A percentile compares a stretch with the other conserved stretches of the same genome.
These are phyloP conservation scores for Cartodere bifasciata DNA, from an alignment of 2,888 invertebrate genomes.

Conservation along the genomic window DNA sequence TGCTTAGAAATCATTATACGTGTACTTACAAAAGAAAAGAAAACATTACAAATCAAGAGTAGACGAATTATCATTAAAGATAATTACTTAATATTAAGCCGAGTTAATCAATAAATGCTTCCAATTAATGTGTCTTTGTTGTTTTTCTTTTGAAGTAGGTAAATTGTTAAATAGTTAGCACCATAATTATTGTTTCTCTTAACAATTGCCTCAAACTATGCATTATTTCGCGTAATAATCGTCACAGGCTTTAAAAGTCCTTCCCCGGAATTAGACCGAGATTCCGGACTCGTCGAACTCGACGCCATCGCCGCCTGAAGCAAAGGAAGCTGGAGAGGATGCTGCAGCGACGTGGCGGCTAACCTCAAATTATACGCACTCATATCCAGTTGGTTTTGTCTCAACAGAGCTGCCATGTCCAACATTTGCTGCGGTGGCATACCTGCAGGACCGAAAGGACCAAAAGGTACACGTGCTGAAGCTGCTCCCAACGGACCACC, in stretches of 20 bases:
- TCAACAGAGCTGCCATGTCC: constrained; percentile 21
- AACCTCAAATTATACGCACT: constrained; percentile 25
- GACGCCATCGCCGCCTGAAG: constrained; percentile 13
- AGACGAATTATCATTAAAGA: too few relatives aligned
- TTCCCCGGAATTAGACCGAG: constrained; percentile 9
- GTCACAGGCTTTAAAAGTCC: constrained; percentile 29
- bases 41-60: too few relatives aligned
- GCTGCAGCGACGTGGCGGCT: constrained; percentile 20
- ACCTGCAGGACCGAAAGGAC: constrained; percentile 31
- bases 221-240: constrained; percentile 26
- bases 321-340: constrained; percentile 22
- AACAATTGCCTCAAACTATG: background rate
- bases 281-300: constrained; percentile 14
- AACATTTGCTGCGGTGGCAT: constrained; percentile 10
- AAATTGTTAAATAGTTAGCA: too few relatives aligned
- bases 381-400: constrained; percentile 20
- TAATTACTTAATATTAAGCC: too few relatives aligned
- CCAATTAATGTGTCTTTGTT: too few relatives aligned
- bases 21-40: too few relatives aligned
- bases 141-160: too few relatives aligned
- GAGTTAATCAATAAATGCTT: too few relatives aligned
- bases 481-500: constrained; percentile 51
- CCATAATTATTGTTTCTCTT: too few relatives aligned
- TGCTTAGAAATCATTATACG: too few relatives aligned
- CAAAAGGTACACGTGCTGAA: constrained; percentile 39